Conservation (phyloP, 2,888 invertebrate genomes). For the Meta bourneti region DNA sequence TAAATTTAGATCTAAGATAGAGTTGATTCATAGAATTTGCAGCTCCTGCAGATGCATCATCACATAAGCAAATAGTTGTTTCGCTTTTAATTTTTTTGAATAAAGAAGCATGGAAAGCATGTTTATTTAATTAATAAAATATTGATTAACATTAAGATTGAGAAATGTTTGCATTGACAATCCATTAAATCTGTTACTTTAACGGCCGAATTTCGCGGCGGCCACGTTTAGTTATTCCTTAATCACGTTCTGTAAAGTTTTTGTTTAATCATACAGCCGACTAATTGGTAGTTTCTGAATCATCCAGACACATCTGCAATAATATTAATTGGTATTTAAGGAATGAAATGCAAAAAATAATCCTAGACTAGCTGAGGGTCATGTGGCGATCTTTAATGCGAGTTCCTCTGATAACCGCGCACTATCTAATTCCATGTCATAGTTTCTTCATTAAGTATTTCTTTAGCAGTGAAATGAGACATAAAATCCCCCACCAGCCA, state of each 20-base stretch:
- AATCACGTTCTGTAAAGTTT: neutral
- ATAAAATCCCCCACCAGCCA: constrained; percentile 18
- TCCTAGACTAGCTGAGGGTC: no score
- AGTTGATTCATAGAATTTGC: no score
- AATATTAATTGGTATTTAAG: neutral
- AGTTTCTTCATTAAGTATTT: constrained; percentile 40
- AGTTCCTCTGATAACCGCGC: neutral
- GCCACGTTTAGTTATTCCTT: neutral
- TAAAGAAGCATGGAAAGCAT: no score
- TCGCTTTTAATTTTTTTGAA: no score
- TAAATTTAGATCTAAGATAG: no score
- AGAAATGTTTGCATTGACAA: no score
- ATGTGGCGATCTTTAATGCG: neutral
- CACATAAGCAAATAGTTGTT: no score
- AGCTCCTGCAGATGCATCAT: no score
- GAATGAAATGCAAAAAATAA: neutral
- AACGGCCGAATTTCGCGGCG: neutral
- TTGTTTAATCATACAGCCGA: neutral
- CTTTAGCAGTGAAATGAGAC: constrained; percentile 37
- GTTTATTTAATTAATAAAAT: no score
- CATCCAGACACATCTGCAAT: neutral
- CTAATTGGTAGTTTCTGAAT: neutral
- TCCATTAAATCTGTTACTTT: no score
- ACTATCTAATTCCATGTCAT: constrained; percentile 28
- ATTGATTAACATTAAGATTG: no score